Evolutionary conservation across 2,888 invertebrate genomes (phyloP), one percentile per base, ranked within the genome.

Genomic region (Hemaris fuciformis): DNA sequence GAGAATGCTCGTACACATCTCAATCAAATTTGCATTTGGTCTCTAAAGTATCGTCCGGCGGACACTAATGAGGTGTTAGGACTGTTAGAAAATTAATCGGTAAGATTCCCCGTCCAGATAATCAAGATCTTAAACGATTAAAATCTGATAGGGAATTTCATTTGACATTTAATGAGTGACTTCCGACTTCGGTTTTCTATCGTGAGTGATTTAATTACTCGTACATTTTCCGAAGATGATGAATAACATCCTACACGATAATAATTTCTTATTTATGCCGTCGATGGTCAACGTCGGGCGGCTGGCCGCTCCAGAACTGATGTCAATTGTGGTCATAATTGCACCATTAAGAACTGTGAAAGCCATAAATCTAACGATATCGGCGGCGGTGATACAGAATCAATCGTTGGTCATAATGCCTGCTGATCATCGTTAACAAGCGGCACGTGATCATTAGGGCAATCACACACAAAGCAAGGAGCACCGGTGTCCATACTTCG

Each of bases 51-150:
- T 79, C 77, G 80, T 76, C 71, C 70, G 74, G 71, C 70, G 66
- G 81, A 85, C 88, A 81, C 86, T 91, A 90, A 91, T 90, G 87
- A 89, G 87, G 91, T 91, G 91, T 89, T 85, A 85, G 82, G 69
- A 87, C 90, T 91, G 91, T 89, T 85, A 85, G 82, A 69, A 76
- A 87, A 89, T 90, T 89, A 90, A 91, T 90, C 77, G 80, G 73
- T 74, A 66, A 84, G 91, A 91, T 90, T 57, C 76, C 80, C 72
- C 63, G 67, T 68, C 64, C 67, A 79, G 88, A 89, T 89, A 88
- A 84, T 73, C 71, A 72, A 84, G 84, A 87, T 89, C 73, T 53
- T 74, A 68, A 67, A 71, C 72, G 85, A 87, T 89, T 85, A 84
- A 76, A 72, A 67, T 38, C 38, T 75, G 82, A 83, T 82, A 70